Percentiles rank a stretch among this genome's conserved stretches.
phyloP scores from a whole-genome alignment of 2,888 invertebrate species.

The Caenorhabditis sinica region DNA sequence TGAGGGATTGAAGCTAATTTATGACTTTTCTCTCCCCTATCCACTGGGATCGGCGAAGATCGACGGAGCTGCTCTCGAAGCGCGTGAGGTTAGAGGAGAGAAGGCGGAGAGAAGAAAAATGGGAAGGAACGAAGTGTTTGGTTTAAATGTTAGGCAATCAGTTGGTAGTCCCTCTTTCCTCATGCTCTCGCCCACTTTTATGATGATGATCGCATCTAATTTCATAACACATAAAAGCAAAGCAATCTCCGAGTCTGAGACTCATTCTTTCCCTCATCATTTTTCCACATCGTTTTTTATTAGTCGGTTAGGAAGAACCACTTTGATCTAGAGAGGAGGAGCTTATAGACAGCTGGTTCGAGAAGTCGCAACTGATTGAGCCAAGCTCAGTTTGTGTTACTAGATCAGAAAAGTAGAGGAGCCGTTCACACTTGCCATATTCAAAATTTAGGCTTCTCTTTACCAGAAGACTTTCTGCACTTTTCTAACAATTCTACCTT shows the following conservation, averaged over 20 bases:
- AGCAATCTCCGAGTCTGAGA: not conserved
- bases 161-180: not conserved
- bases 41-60: not conserved
- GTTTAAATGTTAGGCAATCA: slow-evolving; percentile 43
- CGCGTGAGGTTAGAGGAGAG: not conserved
- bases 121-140: slow-evolving; percentile 15
- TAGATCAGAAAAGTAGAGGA: too few species aligned
- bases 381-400: too few species aligned
- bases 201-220: slow-evolving; percentile 44
- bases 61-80: not conserved
- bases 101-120: slow-evolving; percentile 13
- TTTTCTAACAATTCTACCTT: too few species aligned
- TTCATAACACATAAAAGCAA: slow-evolving; percentile 47
- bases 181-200: slow-evolving; percentile 4
- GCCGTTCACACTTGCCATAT: too few species aligned
- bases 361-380: too few species aligned
- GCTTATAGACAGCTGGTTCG: too few species aligned
- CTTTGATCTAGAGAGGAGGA: too few species aligned
- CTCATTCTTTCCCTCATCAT: too few species aligned
- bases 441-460: too few species aligned
- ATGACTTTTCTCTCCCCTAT: slow-evolving; percentile 17
- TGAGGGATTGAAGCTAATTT: slow-evolving; percentile 35
- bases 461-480: too few species aligned
- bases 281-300: not conserved
- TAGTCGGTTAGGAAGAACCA: too few species aligned